phyloP scores from a whole-genome alignment of 2,797 vertebrate genomes.

The Enteromius paludinosus region DNA sequence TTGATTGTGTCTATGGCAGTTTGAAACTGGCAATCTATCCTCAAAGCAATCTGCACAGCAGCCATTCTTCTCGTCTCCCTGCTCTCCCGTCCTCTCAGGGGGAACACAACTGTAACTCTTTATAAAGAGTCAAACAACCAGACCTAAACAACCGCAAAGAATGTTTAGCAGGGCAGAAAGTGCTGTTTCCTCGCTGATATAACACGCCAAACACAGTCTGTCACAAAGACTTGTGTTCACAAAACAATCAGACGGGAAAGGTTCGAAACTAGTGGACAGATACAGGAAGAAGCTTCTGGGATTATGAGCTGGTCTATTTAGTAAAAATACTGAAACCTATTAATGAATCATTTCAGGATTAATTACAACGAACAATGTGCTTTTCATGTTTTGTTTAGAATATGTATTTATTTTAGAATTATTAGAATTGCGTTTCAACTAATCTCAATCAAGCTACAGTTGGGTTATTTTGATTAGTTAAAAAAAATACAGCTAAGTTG shows the following conservation, averaged over 20 bases:
- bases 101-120: conserved; percentile 35
- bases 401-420: background rate
- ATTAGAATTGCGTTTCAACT: no score
- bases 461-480: no score
- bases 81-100: conserved; percentile 12
- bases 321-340: background rate
- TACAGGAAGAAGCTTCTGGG: background rate
- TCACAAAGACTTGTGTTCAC: conserved; percentile 21
- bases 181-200: conserved; percentile 25
- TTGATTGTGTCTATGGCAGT: conserved; percentile 40
- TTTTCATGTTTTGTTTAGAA: background rate
- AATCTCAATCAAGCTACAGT: no score
- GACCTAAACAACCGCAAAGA: conserved; percentile 23
- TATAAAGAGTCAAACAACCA: conserved; percentile 39
- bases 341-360: background rate
- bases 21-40: conserved; percentile 41
- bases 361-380: background rate
- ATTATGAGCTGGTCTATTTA: background rate
- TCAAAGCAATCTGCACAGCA: conserved; percentile 42
- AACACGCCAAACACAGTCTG: background rate
- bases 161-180: conserved; percentile 37
- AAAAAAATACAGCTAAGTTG: no score
- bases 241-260: background rate
- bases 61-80: conserved; percentile 20
- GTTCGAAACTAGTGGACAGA: conserved; percentile 10